A percentile compares a stretch with the other conserved stretches of the same genome.
Conservation (phyloP, 1,140 invertebrate genomes). For the Berghia stephanieae region DNA sequence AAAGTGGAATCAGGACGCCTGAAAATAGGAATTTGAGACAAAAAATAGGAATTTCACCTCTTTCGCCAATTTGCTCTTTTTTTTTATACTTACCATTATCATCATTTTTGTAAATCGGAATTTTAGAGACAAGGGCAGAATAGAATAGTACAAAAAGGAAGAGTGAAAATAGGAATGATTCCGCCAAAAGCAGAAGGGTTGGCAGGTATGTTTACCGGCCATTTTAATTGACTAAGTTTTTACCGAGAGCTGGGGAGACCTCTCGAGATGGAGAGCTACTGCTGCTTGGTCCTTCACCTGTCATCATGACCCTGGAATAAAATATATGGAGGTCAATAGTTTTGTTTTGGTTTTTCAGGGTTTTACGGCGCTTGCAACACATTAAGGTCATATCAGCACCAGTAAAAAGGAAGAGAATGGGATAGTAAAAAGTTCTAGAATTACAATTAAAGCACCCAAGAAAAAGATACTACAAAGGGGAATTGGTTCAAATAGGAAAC, state of each 20-base stretch:
- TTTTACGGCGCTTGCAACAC: neutral
- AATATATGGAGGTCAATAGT: neutral
- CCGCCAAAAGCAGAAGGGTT: too few species aligned
- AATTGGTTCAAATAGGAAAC: too few species aligned
- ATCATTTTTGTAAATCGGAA: neutral
- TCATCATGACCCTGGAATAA: conserved; percentile 26
- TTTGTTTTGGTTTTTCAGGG: neutral
- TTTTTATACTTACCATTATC: neutral
- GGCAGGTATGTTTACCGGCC: too few species aligned
- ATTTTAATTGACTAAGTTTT: neutral
- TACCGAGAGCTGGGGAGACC: conserved; percentile 16
- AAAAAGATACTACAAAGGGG: too few species aligned
- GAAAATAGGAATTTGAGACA: too few species aligned
- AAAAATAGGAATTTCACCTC: too few species aligned
- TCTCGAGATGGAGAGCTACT: conserved; percentile 27
- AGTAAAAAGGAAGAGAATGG: neutral
- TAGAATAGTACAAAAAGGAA: too few species aligned
- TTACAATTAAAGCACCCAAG: neutral
- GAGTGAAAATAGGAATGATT: too few species aligned
- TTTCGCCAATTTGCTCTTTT: neutral
- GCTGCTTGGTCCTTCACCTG: conserved; percentile 11
- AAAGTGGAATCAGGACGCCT: too few species aligned
- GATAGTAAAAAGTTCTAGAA: neutral
- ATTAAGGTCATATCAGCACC: neutral
- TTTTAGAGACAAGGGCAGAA: too few species aligned